These are phyloP conservation scores for Schizaphis graminum DNA, from an alignment of 2,888 invertebrate species.

Conservation along the genomic window DNA sequence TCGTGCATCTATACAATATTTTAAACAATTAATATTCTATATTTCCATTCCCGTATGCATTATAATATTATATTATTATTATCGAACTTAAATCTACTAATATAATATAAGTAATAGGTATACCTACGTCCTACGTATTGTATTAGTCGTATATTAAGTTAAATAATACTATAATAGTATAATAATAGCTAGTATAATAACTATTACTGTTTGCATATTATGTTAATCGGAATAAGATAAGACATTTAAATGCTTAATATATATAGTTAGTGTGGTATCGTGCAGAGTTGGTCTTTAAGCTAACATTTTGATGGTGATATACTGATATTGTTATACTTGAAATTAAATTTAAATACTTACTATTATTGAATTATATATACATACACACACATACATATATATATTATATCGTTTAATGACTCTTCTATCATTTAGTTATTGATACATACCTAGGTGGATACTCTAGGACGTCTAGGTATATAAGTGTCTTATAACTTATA, in stretches of 20 bases:
- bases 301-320: neutral
- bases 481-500: no score
- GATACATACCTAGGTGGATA: no score
- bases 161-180: neutral
- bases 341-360: neutral
- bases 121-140: neutral
- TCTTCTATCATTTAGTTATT: no score
- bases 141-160: neutral
- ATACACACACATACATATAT: no score
- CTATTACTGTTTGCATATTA: slow-evolving; percentile 3
- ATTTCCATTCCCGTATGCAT: neutral
- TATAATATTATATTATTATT: slow-evolving; percentile 4
- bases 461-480: no score
- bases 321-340: slow-evolving; percentile 10
- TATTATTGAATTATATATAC: neutral
- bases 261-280: neutral
- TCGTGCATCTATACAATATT: neutral
- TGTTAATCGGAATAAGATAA: slow-evolving; percentile 3
- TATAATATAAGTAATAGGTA: neutral
- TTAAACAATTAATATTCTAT: neutral
- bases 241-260: neutral
- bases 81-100: neutral
- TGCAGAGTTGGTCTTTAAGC: neutral
- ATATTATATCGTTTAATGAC: no score
- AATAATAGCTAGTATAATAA: neutral